Conservation (phyloP, 2,797 vertebrate species). For the Cyprinodon diabolis region DNA sequence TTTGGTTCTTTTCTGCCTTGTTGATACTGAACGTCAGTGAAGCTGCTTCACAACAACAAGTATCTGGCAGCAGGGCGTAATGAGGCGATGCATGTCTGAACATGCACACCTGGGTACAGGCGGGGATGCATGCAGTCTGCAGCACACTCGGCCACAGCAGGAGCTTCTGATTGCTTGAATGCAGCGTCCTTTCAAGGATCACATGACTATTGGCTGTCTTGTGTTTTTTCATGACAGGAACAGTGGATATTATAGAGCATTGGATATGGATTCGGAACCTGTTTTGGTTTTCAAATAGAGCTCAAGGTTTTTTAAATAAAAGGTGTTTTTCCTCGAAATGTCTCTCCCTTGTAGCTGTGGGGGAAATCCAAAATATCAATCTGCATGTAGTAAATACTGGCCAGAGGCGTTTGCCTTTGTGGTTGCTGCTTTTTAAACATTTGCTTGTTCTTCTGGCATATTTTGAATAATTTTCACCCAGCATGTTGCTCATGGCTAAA, state of each 20-base stretch:
- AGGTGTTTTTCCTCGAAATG: no score
- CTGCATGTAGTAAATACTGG: not conserved
- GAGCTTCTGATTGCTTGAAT: slow-evolving; percentile 17
- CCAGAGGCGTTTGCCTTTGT: not conserved
- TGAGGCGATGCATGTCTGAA: slow-evolving; percentile 72
- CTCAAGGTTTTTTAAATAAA: no score
- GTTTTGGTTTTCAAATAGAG: not conserved
- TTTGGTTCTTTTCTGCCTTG: slow-evolving; percentile 22
- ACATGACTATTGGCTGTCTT: slow-evolving; percentile 6
- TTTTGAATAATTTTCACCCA: slow-evolving; percentile 23
- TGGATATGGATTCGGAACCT: no score
- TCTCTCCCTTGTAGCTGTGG: no score
- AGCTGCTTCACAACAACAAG: slow-evolving; percentile 66
- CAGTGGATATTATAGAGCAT: not conserved
- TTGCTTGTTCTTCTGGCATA: slow-evolving; percentile 4
- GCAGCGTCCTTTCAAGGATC: slow-evolving; percentile 10
- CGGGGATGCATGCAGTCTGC: slow-evolving; percentile 53
- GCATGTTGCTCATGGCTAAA: slow-evolving; percentile 59
- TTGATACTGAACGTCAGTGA: slow-evolving; percentile 26
- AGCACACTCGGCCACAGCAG: slow-evolving; percentile 29
- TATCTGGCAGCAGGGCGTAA: slow-evolving; percentile 65
- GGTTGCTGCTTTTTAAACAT: slow-evolving; percentile 4
- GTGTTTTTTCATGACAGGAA: slow-evolving; percentile 17
- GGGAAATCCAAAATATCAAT: slow-evolving; percentile 5
- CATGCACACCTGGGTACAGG: slow-evolving; percentile 69